Evolutionary conservation across 2,797 vertebrate species (phyloP).

Genomic region (Onychomys leucogaster): DNA sequence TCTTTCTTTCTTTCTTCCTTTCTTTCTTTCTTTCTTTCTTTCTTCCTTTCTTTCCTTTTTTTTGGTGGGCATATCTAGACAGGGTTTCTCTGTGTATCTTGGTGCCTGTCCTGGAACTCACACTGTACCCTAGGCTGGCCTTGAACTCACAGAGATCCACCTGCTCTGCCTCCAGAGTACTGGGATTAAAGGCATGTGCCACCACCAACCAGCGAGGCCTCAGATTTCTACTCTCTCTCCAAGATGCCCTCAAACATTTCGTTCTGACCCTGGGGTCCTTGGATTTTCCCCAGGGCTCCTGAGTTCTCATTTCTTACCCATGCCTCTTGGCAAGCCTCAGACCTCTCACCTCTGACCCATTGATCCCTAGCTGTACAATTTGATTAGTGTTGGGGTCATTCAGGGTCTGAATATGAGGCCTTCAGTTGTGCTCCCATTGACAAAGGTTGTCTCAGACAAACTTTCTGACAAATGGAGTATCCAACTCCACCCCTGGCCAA

Average conservation of each 20-base stretch:
- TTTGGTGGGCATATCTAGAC: too few species aligned
- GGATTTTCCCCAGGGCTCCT: neutral
- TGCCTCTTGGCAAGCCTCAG: neutral
- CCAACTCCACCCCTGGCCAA: too few species aligned
- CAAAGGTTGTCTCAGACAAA: neutral
- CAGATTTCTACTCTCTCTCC: neutral
- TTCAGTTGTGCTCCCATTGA: neutral
- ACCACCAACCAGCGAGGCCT: neutral
- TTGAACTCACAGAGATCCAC: too few species aligned
- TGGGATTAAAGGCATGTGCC: too few species aligned
- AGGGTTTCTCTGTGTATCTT: too few species aligned
- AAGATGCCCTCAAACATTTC: neutral
- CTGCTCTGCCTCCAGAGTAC: too few species aligned
- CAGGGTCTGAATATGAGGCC: neutral
- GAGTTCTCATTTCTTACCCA: neutral
- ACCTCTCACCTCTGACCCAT: neutral
- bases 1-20: too few species aligned
- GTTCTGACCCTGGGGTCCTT: neutral
- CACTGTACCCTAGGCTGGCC: too few species aligned
- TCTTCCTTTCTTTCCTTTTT: too few species aligned
- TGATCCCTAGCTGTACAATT: neutral
- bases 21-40: too few species aligned
- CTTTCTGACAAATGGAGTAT: too few species aligned
- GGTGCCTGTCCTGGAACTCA: too few species aligned
- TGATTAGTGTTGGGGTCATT: neutral